phyloP scores from a whole-genome alignment of 2,888 invertebrate genomes.

The Marronus borbonicus region DNA sequence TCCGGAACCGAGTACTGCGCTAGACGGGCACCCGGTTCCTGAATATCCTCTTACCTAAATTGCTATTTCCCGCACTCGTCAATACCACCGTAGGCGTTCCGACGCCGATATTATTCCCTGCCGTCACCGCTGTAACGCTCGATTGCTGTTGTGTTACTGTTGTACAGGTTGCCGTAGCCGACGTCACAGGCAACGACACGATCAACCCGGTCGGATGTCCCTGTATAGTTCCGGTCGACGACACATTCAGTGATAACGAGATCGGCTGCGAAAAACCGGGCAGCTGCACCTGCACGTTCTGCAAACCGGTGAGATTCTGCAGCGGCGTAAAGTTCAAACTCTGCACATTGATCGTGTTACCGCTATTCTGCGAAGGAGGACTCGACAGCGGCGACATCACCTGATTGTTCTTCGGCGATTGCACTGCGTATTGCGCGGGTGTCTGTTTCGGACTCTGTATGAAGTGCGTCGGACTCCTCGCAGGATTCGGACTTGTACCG shows the following conservation, averaged over 20 bases:
- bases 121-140: conserved; percentile 58
- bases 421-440: conserved; percentile 56
- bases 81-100: conserved; percentile 66
- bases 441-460: conserved; percentile 63
- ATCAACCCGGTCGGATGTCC: conserved; percentile 67
- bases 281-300: conserved; percentile 86
- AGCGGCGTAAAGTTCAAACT: conserved; percentile 82
- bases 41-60: conserved; percentile 67
- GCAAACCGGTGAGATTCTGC: conserved; percentile 80
- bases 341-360: conserved; percentile 73
- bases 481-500: conserved; percentile 60
- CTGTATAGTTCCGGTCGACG: conserved; percentile 76
- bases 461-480: conserved; percentile 62
- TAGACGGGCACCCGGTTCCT: too few relatives aligned
- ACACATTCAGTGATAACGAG: conserved; percentile 82
- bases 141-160: conserved; percentile 62
- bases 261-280: conserved; percentile 90
- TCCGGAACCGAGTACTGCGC: too few relatives aligned
- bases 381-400: conserved; percentile 76
- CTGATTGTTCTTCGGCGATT: conserved; percentile 62
- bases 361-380: conserved; percentile 68
- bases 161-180: conserved; percentile 68
- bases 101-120: conserved; percentile 59
- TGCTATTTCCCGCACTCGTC: conserved; percentile 64
- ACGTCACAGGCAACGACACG: conserved; percentile 68